Base-by-base conservation (phyloP, 1,140 invertebrate species). In the Meloidogyne chitwoodi region DNA sequence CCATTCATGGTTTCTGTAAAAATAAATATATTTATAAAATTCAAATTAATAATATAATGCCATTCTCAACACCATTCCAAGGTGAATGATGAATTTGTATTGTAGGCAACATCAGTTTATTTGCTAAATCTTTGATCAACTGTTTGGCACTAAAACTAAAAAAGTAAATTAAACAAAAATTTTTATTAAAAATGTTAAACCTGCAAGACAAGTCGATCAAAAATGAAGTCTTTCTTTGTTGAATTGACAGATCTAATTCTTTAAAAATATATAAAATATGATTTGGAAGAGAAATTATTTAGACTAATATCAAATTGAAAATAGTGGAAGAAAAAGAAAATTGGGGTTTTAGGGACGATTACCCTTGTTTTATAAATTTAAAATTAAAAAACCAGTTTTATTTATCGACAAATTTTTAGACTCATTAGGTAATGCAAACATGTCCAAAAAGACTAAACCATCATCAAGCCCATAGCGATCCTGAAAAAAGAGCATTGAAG, bases 401-500 rank as follows among this genome's bases (percentile, higher is more conserved):
- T 24, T 78, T 41, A 1, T 38, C n/a, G 26, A n/a, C 2, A 26
- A 56, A 12, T 31, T 56, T 3, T 8, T 10, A 56, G 11, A 14
- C 29, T 16, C 11, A 27, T 79, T 19, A 2, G 22, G 29, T 31
- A 38, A 56, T 56, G 6, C 6, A n/a, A 56, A 22, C 6, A 16
- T 63, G 4, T 24, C 56, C 22, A 56, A 73, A 11, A 19, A 38
- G 14, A 73, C 29, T 22, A 38, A 80, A 68, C 24, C 48, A 66
- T 70, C 26, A 56, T 81, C 16, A 44, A 65, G 22, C 10, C 63
- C 26, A 19, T 81, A 77, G 5, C n/a, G 8, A 38, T 80, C 79
- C 8, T 70, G 77, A 71, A 74, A 75, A 27, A 68, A 82, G 12
- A 82, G 19, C n/a, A 77, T 24, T 0, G 79, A 80, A 27, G 61